Conservation (phyloP, 2,888 invertebrate genomes). For the Drosophila gaucha region DNA sequence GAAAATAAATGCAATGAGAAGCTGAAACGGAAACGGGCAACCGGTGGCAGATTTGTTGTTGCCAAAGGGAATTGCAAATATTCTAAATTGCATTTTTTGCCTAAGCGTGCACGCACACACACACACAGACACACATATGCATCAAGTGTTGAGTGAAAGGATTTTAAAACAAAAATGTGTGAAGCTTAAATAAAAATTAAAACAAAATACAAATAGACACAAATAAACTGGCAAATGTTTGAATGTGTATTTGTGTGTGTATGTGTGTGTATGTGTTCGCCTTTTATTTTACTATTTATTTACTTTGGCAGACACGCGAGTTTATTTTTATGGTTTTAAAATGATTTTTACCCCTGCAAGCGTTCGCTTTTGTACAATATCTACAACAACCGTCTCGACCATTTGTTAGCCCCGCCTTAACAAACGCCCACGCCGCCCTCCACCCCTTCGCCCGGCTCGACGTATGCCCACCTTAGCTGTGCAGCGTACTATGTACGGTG, state of each 20-base stretch:
- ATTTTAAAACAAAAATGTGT: constrained; percentile 73
- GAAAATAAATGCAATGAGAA: constrained; percentile 23
- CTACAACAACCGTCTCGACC: constrained; percentile 8
- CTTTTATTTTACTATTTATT: constrained; percentile 70
- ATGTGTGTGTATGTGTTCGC: constrained; percentile 12
- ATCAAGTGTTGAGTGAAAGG: constrained; percentile 68
- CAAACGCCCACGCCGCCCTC: background rate
- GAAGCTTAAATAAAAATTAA: constrained; percentile 70
- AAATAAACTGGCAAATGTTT: constrained; percentile 30
- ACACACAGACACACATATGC: constrained; percentile 21
- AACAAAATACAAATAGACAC: constrained; percentile 40
- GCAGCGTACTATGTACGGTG: constrained; percentile 38
- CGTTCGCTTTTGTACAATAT: constrained; percentile 23
- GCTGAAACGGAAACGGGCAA: constrained; percentile 28
- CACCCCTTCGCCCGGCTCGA: background rate
- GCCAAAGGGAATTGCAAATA: constrained; percentile 78
- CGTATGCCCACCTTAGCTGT: background rate
- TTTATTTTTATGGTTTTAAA: constrained; percentile 82
- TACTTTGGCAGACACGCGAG: constrained; percentile 74
- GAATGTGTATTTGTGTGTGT: constrained; percentile 12
- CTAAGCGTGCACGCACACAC: constrained; percentile 45
- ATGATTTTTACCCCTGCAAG: constrained; percentile 74
- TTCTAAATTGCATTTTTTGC: constrained; percentile 76
- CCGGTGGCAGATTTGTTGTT: constrained; percentile 51
- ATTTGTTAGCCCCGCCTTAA: constrained; percentile 8